phyloP scores from a whole-genome alignment of 1,140 invertebrate genomes.

The Zaprionus nigranus region DNA sequence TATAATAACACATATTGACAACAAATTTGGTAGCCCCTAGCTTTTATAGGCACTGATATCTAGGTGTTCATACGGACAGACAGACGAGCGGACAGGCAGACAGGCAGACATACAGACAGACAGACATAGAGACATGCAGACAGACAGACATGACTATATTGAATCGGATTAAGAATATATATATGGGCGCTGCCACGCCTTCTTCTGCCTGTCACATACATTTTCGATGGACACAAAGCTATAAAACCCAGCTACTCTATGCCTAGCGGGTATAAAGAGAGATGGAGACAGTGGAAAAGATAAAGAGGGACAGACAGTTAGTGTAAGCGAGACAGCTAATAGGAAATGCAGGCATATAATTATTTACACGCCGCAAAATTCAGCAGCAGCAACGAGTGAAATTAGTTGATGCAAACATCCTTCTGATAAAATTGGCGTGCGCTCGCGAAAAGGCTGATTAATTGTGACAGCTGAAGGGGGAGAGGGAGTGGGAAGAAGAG shows the following conservation, averaged over 20 bases:
- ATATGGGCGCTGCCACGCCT: too few species aligned
- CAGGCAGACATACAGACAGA: background rate
- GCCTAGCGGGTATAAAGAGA: background rate
- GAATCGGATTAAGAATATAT: background rate
- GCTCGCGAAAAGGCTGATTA: conserved; percentile 50
- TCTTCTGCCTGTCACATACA: too few species aligned
- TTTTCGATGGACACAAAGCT: too few species aligned
- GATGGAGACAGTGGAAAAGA: background rate
- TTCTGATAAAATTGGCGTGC: conserved; percentile 58
- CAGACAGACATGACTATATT: background rate
- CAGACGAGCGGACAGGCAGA: too few species aligned
- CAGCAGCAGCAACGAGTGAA: conserved; percentile 34
- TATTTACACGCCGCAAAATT: conserved; percentile 59
- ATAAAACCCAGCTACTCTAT: too few species aligned
- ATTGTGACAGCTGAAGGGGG: conserved; percentile 50
- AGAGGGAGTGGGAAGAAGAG: background rate
- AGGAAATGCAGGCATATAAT: conserved; percentile 61
- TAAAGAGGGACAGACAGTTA: background rate
- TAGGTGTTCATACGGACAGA: too few species aligned
- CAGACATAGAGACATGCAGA: too few species aligned
- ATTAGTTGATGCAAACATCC: conserved; percentile 78
- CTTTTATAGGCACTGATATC: too few species aligned
- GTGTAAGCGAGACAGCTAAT: background rate
- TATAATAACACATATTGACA: too few species aligned
- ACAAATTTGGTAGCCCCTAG: too few species aligned